Base-by-base conservation (phyloP, 2,113 vertebrate species). In the Macrotus californicus region DNA sequence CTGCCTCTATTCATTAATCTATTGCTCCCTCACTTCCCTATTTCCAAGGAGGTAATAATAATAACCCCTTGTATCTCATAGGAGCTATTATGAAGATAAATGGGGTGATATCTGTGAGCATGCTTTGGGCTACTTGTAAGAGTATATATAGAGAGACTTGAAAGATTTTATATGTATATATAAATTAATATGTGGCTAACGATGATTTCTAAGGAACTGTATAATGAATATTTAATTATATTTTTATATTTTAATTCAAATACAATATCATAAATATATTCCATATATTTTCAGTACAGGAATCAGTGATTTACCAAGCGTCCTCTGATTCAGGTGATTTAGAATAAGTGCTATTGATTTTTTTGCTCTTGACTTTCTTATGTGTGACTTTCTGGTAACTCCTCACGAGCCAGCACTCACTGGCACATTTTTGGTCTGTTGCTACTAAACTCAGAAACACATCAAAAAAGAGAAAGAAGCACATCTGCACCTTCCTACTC, bases 331-430 rank as follows among this genome's bases (percentile, higher is more conserved):
- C 64, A 69, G 10, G 22, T n/a, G 11, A 79, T 64, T 95, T 14
- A n/a, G n/a, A 93, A 83, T 92, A 88, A 96, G 93, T 84, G 43
- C 10, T 90, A 82, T 54, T 77, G 26, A 90, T 69, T 80, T 76
- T 76, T 67, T 75, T 88, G 22, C 29, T 92, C 41, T 67, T 56
- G 50, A 70, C 39, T 77, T 93, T 69, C 54, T 96, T 75, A 69
- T 52, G 87, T 92, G 86, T 95, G 15, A 73, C 29, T n/a, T 2
- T 89, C 18, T 61, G 75, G 85, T 84, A 88, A 64, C 13, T 95
- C n/a, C 24, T 94, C 24, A 34, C 59, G 56, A 72, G 18, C 18
- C 11, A 83, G 3, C 29, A 73, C 41, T 89, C 72, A 72, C 29
- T 46, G 46, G 43, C 1, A 29, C 11, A 41, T 93, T 77, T 85